A percentile compares a stretch with the other conserved stretches of the same genome.
Evolutionary conservation across 30 jellyfish, hydroid and myxozoan genomes (phyloP).

Genomic region (Haliclystus octoradiatus): DNA sequence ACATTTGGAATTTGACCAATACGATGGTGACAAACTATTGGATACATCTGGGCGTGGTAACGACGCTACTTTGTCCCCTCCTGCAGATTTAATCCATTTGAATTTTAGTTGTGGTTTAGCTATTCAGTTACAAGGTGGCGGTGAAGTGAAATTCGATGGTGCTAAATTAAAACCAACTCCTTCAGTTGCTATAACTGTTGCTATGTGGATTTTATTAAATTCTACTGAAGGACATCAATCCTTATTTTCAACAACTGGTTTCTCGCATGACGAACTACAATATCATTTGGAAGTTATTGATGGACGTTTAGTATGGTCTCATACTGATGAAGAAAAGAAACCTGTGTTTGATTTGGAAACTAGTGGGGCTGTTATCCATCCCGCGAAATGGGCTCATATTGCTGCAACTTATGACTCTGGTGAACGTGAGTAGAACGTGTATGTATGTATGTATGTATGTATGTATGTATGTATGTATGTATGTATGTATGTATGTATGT

Average conservation of each 20-base stretch:
- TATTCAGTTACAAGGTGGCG: conserved; percentile 55
- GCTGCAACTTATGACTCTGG: conserved; percentile 77
- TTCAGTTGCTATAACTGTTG: conserved; percentile 55
- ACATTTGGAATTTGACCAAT: conserved; percentile 69
- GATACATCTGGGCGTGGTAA: conserved; percentile 82
- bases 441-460: conserved; percentile 10
- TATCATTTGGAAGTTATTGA: conserved; percentile 50
- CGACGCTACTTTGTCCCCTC: conserved; percentile 67
- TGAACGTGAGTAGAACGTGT: conserved; percentile 53
- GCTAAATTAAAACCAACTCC: conserved; percentile 69
- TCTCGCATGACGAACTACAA: conserved; percentile 45
- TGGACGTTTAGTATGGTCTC: conserved; percentile 76
- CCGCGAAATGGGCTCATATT: conserved; percentile 87
- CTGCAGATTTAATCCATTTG: conserved; percentile 74
- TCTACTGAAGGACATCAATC: conserved; percentile 67
- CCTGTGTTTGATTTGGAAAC: conserved; percentile 49
- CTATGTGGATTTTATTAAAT: conserved; percentile 71
- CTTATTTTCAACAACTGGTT: conserved; percentile 82
- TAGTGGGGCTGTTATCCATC: conserved; percentile 27
- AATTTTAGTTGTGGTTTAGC: conserved; percentile 96
- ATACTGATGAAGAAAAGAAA: conserved; percentile 47
- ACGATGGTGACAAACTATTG: conserved; percentile 54
- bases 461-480: conserved; percentile 10
- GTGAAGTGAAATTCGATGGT: conserved; percentile 75
- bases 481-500: background rate